Conservation (phyloP, 2,797 vertebrate genomes). For the Coccyzus lansbergi region DNA sequence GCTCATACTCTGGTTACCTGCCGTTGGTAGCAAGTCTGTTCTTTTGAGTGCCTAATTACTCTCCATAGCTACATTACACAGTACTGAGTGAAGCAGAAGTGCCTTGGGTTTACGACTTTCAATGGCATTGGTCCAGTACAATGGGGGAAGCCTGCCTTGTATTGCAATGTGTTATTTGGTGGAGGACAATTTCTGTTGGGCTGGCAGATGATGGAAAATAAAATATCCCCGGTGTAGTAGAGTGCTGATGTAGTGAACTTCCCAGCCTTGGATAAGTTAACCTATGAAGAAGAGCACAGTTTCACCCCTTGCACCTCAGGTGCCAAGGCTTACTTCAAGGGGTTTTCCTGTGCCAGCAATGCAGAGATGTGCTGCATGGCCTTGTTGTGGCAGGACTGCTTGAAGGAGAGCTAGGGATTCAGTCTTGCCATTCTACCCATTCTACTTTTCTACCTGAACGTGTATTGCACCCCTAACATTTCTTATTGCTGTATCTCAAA, state of each 20-base stretch:
- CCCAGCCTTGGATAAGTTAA: not conserved
- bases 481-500: not conserved
- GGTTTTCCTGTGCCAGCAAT: not conserved
- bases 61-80: not conserved
- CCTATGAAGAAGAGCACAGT: not conserved
- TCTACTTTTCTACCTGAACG: not conserved
- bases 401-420: not conserved
- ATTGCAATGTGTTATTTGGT: not conserved
- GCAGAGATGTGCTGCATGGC: rapidly evolving
- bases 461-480: not conserved
- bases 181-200: not conserved
- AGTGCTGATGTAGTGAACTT: not conserved
- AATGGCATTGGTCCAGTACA: rapidly evolving
- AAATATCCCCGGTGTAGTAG: not conserved
- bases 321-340: not conserved
- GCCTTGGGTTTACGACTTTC: not conserved
- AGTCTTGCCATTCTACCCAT: not conserved
- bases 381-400: not conserved
- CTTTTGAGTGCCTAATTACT: not conserved
- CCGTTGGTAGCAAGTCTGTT: rapidly evolving
- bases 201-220: not conserved
- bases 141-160: not conserved
- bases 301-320: not conserved
- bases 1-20: not conserved
- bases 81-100: not conserved